These are phyloP conservation scores for Eptesicus fuscus DNA, from an alignment of 2,113 vertebrate genomes.

Conservation along the genomic window DNA sequence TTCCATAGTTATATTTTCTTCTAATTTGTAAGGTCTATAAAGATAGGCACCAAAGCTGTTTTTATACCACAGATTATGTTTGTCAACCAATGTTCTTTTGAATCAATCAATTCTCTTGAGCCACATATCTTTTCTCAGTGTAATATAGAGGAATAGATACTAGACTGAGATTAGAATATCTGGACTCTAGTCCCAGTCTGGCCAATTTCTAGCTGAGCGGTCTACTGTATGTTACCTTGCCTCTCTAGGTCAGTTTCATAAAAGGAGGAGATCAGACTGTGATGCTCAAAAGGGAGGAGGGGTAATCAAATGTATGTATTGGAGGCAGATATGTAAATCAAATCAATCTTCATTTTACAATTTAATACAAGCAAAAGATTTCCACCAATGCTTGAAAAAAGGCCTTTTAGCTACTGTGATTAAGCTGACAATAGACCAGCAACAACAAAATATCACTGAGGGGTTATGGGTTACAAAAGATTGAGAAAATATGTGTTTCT, in stretches of 20 bases:
- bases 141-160: neutral
- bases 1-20: neutral
- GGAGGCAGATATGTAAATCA: neutral
- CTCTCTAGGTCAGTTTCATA: neutral
- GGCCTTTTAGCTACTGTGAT: neutral
- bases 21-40: neutral
- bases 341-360: neutral
- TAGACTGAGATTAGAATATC: neutral
- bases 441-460: neutral
- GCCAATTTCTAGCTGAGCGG: neutral
- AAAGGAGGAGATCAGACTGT: neutral
- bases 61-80: neutral
- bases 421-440: neutral
- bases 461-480: neutral
- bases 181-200: neutral
- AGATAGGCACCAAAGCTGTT: neutral
- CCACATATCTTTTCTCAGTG: neutral
- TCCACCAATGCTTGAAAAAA: neutral
- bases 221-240: neutral
- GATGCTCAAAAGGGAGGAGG: neutral
- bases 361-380: constrained; percentile 6
- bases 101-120: neutral
- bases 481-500: neutral
- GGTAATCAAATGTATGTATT: neutral
- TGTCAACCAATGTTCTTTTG: neutral